Evolutionary conservation across 2,797 vertebrate genomes (phyloP).

Genomic region (Anabas testudineus): DNA sequence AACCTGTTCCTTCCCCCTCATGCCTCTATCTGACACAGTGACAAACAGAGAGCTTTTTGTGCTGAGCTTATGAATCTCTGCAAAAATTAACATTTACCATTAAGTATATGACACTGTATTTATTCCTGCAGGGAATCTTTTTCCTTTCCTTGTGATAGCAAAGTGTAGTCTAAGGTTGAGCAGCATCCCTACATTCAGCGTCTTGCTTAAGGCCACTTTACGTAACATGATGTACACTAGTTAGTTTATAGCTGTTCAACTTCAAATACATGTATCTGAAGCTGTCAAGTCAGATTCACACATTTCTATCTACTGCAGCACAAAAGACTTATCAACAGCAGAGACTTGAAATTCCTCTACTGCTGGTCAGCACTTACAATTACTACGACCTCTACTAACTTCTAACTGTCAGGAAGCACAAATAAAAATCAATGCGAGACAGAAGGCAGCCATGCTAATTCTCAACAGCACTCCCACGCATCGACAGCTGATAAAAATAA

Average conservation of each 20-base stretch:
- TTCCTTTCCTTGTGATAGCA: conserved; percentile 1
- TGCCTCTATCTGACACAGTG: background rate
- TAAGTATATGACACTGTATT: conserved; percentile 9
- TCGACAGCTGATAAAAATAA: background rate
- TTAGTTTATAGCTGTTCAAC: background rate
- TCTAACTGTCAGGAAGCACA: too few relatives aligned
- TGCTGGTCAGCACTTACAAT: too few relatives aligned
- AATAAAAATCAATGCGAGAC: too few relatives aligned
- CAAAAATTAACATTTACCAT: conserved; percentile 3
- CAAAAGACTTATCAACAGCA: too few relatives aligned
- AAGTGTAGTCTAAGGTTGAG: conserved; percentile 18
- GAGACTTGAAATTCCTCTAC: too few relatives aligned
- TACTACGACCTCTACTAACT: too few relatives aligned
- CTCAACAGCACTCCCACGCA: background rate
- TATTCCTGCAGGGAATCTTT: conserved; percentile 23
- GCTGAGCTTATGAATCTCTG: background rate
- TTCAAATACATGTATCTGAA: too few relatives aligned
- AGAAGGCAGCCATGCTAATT: too few relatives aligned
- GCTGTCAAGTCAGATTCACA: too few relatives aligned
- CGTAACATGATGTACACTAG: too few relatives aligned
- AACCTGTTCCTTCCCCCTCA: background rate
- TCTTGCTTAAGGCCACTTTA: conserved; percentile 22
- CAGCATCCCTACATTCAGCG: conserved; percentile 6
- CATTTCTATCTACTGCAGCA: too few relatives aligned
- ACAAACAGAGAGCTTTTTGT: conserved; percentile 3